A percentile compares a stretch with the other conserved stretches of the same genome.
Conservation (phyloP, 35 echinoderm and acorn worm genomes). For the Ophiothrix spiculata region DNA sequence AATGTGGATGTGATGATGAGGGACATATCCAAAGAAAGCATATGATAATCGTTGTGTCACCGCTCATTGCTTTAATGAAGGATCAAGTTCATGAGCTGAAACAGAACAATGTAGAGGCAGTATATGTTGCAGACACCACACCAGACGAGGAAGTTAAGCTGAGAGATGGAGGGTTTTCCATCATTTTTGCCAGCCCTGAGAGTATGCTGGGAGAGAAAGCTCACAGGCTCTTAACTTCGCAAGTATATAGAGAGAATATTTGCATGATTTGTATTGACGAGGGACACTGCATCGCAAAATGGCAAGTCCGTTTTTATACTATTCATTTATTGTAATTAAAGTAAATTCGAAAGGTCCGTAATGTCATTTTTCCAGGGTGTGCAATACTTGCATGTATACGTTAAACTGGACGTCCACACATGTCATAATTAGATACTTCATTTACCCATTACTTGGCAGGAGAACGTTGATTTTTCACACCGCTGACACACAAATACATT, state of each 20-base stretch:
- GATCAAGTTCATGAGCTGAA: background rate
- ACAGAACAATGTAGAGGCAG: background rate
- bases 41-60: background rate
- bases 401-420: too few species aligned
- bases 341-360: too few species aligned
- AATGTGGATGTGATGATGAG: too few species aligned
- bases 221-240: background rate
- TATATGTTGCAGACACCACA: background rate
- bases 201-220: background rate
- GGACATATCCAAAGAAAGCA: too few species aligned
- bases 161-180: background rate
- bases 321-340: background rate
- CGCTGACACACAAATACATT: too few species aligned
- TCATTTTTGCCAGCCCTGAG: slow-evolving; percentile 14
- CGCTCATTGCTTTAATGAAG: background rate
- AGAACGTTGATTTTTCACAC: too few species aligned
- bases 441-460: too few species aligned
- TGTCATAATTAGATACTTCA: too few species aligned
- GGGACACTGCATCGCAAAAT: slow-evolving; percentile 3
- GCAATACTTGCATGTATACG: too few species aligned
- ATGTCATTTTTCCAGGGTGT: too few species aligned
- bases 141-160: background rate
- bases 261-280: background rate
- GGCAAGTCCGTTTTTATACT: background rate
- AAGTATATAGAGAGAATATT: background rate